A percentile compares a stretch with the other conserved stretches of the same genome.
Evolutionary conservation across 2,113 vertebrate species (phyloP).

Genomic region (Bostrychus sinensis): DNA sequence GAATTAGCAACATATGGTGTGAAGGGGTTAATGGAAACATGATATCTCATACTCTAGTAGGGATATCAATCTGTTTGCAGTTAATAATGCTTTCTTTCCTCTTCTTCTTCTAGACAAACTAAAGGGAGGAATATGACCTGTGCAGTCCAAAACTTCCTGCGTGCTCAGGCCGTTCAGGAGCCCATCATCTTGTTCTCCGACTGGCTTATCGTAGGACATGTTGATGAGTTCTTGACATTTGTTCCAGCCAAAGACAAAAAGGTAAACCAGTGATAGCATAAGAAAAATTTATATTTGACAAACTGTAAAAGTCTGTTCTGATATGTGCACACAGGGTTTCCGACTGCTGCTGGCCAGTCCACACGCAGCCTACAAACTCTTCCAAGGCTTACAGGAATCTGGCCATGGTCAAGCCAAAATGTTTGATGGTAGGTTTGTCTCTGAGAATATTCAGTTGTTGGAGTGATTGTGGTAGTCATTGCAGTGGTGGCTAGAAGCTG

Average conservation of each 20-base stretch:
- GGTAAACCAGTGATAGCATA: too few species aligned
- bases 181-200: conserved; percentile 91
- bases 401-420: conserved; percentile 86
- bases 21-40: background rate
- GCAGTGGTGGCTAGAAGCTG: too few species aligned
- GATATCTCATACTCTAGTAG: background rate
- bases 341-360: conserved; percentile 94
- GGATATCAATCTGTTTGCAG: background rate
- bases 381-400: conserved; percentile 83
- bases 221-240: conserved; percentile 92
- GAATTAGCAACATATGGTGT: too few species aligned
- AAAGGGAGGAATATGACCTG: conserved; percentile 88
- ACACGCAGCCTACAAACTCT: conserved; percentile 85
- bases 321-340: conserved; percentile 80
- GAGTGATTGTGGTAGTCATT: too few species aligned
- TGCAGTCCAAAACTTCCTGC: conserved; percentile 88
- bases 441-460: too few species aligned
- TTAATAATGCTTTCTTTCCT: background rate
- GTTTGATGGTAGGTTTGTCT: conserved; percentile 83
- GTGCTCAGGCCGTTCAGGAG: conserved; percentile 89
- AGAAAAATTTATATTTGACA: too few species aligned
- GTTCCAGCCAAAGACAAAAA: conserved; percentile 86
- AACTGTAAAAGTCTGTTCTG: too few species aligned
- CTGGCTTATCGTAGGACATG: conserved; percentile 87
- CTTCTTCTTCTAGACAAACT: conserved; percentile 30